Evolutionary conservation across 2,888 invertebrate genomes (phyloP), one percentile per base, ranked within the genome.

Genomic region (Drosophila mimica): DNA sequence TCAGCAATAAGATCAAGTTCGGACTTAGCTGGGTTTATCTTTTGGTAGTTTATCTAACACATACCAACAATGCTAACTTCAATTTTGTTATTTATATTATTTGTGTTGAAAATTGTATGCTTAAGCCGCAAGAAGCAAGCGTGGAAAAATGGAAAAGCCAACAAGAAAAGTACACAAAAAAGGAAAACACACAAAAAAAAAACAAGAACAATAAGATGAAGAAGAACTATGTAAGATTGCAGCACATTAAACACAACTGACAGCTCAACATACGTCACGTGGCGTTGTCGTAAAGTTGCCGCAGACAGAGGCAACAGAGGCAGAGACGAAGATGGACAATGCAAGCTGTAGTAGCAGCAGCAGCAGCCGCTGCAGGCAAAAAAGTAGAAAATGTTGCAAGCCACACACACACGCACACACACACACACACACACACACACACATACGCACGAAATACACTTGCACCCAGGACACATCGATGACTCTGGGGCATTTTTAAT

Each of bases 191-290:
- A 25, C 25, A 25, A 25, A 25, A 25, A 25, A 25, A 20, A 6
- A 28, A 30, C 11, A 54, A n/a, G 30, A 31, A 40, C 20, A 30
- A 30, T 17, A 11, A 51, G 9, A 30, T 11, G 9, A 30, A 31
- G n/a, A 57, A 57, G 15, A 57, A 43, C 20, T 40, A 15, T 57
- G 57, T 81, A 79, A 68, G 68, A 65, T 76, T 68, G 67, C 64
- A 75, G 82, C 83, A 83, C 88, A 85, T 88, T 88, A 88, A 88
- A 83, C 86, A 85, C 86, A 88, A 83, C 83, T 85, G 88, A 88
- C 88, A 85, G 87, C 74, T 75, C 68, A 83, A 88, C 85, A 85
- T 85, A 85, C 88, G 85, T 85, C 88, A 85, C 85, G 86, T 85
- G 86, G 82, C 76, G 83, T 63, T 86, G 85, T 86, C 88, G 88